Conservation (phyloP, 2,797 vertebrate genomes). For the Crenichthys baileyi region DNA sequence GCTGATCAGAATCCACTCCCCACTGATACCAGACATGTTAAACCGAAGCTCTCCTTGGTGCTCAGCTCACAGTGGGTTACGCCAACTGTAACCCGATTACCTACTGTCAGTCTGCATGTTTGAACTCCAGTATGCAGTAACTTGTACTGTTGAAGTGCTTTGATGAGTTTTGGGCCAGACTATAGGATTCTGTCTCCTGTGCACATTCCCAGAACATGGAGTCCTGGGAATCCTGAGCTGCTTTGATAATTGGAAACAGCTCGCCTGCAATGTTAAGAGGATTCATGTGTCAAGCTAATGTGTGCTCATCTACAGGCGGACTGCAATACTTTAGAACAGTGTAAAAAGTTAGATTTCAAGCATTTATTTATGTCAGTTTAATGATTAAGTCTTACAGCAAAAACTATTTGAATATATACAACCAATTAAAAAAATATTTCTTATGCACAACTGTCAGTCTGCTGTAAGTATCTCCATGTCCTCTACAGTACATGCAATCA, state of each 20-base stretch:
- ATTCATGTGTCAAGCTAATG: conserved; percentile 47
- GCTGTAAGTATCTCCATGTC: neutral
- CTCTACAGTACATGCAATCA: neutral
- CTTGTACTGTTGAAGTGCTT: conserved; percentile 14
- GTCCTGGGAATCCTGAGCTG: conserved; percentile 12
- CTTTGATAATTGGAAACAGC: conserved; percentile 48
- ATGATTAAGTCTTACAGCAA: neutral
- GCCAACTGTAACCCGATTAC: neutral
- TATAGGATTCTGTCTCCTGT: conserved; percentile 48
- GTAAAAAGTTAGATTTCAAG: neutral
- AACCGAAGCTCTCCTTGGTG: conserved; percentile 6
- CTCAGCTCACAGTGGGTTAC: neutral
- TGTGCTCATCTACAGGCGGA: neutral
- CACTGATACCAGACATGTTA: conserved; percentile 36
- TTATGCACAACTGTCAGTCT: neutral
- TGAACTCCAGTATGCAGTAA: conserved; percentile 37
- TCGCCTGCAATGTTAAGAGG: conserved; percentile 45
- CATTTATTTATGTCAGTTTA: neutral
- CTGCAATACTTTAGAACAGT: neutral
- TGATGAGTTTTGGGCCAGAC: conserved; percentile 20
- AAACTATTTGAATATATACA: neutral
- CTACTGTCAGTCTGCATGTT: conserved; percentile 16
- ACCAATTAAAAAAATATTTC: neutral
- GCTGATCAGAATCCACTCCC: conserved; percentile 40
- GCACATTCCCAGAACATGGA: conserved; percentile 41